phyloP scores from a whole-genome alignment of 1,140 invertebrate species.

The Stegodyphus dumicola region DNA sequence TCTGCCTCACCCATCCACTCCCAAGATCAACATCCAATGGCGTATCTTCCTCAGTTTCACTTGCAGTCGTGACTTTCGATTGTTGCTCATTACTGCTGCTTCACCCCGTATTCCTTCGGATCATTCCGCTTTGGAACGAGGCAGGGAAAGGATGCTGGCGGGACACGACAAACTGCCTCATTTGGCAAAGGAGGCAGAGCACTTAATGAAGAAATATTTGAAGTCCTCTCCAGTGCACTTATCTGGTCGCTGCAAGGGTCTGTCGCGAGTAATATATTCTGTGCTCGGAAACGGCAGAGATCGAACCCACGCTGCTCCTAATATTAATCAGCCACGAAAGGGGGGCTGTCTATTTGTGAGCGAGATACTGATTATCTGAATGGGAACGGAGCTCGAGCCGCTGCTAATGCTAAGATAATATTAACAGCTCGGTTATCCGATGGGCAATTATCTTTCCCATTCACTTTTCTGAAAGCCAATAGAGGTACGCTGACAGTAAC shows the following conservation, averaged over 20 bases:
- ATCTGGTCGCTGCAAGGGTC: not conserved
- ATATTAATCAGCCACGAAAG: constrained; percentile 2
- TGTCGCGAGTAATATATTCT: constrained; percentile 44
- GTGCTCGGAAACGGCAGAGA: not conserved
- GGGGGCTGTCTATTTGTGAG: no score
- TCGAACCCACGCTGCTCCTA: not conserved
- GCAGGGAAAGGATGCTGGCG: not conserved
- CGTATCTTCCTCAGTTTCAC: no score
- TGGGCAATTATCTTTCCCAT: no score
- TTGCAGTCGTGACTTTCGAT: not conserved
- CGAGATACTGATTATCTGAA: no score
- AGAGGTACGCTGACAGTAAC: no score
- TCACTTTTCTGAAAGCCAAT: no score
- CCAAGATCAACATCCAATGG: no score
- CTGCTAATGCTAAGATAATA: no score
- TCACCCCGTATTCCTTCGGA: no score
- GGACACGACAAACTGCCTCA: constrained; percentile 41
- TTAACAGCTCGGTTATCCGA: no score
- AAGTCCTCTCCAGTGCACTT: constrained; percentile 27
- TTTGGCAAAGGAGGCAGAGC: constrained; percentile 24
- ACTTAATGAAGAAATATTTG: constrained; percentile 59
- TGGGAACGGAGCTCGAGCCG: no score
- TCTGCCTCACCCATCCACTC: no score
- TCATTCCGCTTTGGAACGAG: not conserved
- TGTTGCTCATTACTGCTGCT: constrained; percentile 20